A percentile compares a stretch with the other conserved stretches of the same genome.
phyloP scores from a whole-genome alignment of 2,113 vertebrate species.

The Rhinoderma darwinii region DNA sequence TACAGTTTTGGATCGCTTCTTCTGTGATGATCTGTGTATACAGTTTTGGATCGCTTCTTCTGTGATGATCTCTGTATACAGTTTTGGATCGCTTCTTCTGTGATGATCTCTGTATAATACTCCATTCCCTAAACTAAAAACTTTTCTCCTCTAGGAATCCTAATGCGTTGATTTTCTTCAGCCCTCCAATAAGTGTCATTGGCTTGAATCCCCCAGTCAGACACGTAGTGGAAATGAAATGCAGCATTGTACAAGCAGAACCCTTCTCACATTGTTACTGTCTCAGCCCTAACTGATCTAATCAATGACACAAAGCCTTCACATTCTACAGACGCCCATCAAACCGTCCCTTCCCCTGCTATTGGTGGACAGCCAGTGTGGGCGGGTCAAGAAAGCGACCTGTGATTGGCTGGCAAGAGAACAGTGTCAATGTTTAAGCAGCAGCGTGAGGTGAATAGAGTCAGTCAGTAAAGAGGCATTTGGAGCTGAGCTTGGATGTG shows the following conservation, averaged over 20 bases:
- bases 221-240: constrained; percentile 42
- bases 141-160: background rate
- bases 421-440: constrained; percentile 95
- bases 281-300: constrained; percentile 65
- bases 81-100: no score
- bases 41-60: no score
- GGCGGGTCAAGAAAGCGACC: constrained; percentile 66
- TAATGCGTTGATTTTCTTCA: background rate
- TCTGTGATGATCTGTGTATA: no score
- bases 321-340: constrained; percentile 69
- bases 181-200: constrained; percentile 23
- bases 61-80: no score
- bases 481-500: constrained; percentile 57
- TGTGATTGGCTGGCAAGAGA: constrained; percentile 88
- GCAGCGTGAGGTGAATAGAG: constrained; percentile 93
- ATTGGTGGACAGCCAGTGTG: constrained; percentile 67
- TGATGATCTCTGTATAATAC: background rate
- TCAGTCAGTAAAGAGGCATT: constrained; percentile 83
- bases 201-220: constrained; percentile 18
- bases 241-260: background rate
- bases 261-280: constrained; percentile 21
- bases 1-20: no score
- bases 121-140: background rate
- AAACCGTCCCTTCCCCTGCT: constrained; percentile 28
- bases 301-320: constrained; percentile 74